phyloP scores from a whole-genome alignment of 2,888 invertebrate species.

The Emmelina monodactyla region DNA sequence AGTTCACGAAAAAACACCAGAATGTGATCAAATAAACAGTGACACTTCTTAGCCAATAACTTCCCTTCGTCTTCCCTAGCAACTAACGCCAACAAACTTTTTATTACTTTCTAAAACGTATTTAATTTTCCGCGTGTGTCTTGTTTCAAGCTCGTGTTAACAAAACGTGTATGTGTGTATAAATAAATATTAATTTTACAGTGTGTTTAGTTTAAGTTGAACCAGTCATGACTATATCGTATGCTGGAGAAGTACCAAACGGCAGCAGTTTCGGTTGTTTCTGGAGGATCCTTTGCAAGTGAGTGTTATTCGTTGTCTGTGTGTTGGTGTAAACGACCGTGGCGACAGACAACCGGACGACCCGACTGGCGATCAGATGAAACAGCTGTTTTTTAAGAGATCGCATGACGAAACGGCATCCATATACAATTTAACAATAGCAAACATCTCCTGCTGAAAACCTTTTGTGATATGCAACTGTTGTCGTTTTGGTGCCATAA shows the following conservation, averaged over 20 bases:
- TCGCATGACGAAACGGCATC: not conserved
- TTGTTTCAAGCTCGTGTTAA: conserved; percentile 47
- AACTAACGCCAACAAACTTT: conserved; percentile 43
- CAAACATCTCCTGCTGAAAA: no score
- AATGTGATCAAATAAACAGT: conserved; percentile 53
- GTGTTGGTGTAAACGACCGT: not conserved
- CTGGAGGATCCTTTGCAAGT: conserved; percentile 90
- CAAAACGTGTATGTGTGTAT: conserved; percentile 54
- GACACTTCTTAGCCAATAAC: conserved; percentile 34
- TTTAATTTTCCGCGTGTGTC: conserved; percentile 60
- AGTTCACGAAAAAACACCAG: conserved; percentile 39
- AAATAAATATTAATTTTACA: conserved; percentile 52
- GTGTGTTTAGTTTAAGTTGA: conserved; percentile 30
- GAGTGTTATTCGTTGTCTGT: conserved; percentile 38
- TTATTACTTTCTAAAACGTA: conserved; percentile 60
- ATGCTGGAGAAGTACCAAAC: conserved; percentile 89
- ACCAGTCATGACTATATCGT: conserved; percentile 83
- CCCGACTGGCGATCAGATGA: conserved; percentile 12
- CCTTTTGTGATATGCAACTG: no score
- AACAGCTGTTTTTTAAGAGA: conserved; percentile 13
- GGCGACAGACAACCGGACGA: conserved; percentile 5
- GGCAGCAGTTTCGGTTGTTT: conserved; percentile 93
- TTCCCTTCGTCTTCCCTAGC: conserved; percentile 44
- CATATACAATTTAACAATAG: no score
- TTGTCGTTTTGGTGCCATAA: no score